A percentile compares a stretch with the other conserved stretches of the same genome.
These are phyloP conservation scores for Serinus canaria DNA, from an alignment of 2,113 vertebrate genomes.

Conservation along the genomic window DNA sequence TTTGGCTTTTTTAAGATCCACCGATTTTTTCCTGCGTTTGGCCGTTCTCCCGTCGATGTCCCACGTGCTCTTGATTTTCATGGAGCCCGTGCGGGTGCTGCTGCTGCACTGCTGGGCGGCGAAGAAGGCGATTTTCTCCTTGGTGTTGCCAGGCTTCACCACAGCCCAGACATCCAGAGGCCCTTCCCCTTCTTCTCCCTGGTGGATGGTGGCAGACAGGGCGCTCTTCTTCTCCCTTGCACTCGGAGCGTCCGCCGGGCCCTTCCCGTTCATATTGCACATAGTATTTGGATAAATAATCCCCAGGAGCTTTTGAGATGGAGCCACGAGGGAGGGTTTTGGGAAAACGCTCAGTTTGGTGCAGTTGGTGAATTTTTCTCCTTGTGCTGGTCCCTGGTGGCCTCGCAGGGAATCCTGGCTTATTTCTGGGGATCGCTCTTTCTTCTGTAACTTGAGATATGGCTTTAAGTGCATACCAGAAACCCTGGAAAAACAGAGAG, in stretches of 20 bases:
- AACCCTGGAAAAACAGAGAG: constrained; percentile 69
- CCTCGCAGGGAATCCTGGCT: constrained; percentile 66
- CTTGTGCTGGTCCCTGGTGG: constrained; percentile 66
- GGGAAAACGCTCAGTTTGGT: constrained; percentile 65
- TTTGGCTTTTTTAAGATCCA: constrained; percentile 76
- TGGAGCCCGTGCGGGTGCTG: constrained; percentile 62
- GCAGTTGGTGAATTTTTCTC: constrained; percentile 63
- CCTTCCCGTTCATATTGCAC: constrained; percentile 72
- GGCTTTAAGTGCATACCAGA: constrained; percentile 90
- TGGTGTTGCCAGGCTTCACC: constrained; percentile 93
- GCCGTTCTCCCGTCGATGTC: constrained; percentile 82
- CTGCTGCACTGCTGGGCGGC: constrained; percentile 78
- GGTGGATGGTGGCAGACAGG: constrained; percentile 67
- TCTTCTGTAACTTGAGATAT: constrained; percentile 83
- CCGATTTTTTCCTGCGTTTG: constrained; percentile 84
- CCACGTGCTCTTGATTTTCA: constrained; percentile 87
- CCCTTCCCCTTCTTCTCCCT: constrained; percentile 77
- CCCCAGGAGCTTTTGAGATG: constrained; percentile 74
- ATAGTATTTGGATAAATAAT: constrained; percentile 82
- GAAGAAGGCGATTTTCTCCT: constrained; percentile 96
- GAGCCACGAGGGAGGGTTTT: constrained; percentile 48
- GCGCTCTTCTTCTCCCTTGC: constrained; percentile 65
- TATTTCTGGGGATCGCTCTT: constrained; percentile 67
- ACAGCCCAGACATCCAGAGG: constrained; percentile 86
- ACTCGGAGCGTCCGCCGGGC: constrained; percentile 31